Evolutionary conservation across 2,888 invertebrate species (phyloP).

Genomic region (Amphipoea oculea): DNA sequence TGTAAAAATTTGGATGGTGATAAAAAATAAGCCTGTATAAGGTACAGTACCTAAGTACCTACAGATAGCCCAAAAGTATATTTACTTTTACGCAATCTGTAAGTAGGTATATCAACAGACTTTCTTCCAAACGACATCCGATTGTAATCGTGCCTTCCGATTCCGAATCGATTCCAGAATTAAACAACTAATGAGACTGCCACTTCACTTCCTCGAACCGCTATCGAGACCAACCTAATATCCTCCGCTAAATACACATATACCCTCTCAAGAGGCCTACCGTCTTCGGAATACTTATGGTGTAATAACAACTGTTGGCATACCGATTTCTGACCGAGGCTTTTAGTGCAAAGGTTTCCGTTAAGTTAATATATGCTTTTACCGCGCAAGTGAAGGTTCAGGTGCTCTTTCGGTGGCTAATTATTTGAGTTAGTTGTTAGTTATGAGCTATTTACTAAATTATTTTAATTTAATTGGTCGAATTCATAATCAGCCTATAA

Average conservation of each 20-base stretch:
- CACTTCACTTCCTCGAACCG: background rate
- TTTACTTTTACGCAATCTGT: background rate
- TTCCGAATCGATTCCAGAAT: background rate
- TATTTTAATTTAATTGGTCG: no score
- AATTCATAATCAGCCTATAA: no score
- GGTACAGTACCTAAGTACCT: background rate
- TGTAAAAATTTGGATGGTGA: no score
- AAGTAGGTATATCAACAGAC: background rate
- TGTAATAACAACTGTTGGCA: slow-evolving; percentile 4
- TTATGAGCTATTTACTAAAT: no score
- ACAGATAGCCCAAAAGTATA: background rate
- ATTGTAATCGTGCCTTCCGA: background rate
- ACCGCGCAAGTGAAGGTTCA: background rate
- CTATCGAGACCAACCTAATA: slow-evolving; percentile 10
- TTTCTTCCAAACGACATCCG: background rate
- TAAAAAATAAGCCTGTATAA: no score
- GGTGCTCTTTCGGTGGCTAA: background rate
- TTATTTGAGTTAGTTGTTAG: no score
- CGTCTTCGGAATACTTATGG: background rate
- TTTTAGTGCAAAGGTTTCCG: background rate
- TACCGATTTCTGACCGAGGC: slow-evolving; percentile 8
- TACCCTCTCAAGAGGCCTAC: slow-evolving; percentile 8
- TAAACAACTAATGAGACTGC: slow-evolving; percentile 1
- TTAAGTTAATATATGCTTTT: no score
- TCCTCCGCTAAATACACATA: slow-evolving; percentile 8